Base-by-base conservation (phyloP, 1,140 invertebrate genomes). In the Bursaphelenchus mucronatus region DNA sequence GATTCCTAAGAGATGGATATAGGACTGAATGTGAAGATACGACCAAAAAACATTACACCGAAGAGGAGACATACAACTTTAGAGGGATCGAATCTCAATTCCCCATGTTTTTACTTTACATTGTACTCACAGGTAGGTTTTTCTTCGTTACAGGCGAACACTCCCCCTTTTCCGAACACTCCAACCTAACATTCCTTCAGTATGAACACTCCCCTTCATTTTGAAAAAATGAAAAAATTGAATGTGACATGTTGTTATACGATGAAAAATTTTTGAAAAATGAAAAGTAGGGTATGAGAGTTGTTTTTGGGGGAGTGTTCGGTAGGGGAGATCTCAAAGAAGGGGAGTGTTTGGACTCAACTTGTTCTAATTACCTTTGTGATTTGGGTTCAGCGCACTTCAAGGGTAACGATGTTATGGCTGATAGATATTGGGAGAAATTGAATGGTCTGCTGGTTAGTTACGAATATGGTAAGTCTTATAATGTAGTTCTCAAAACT, bases 21-120 rank as follows among this genome's bases (percentile, higher is more conserved):
- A 90, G 91, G 73, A 91, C 90, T 66, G 88, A 88, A 13, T 70
- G 94, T 10, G 95, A 98, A 84, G 89, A 94, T 49, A 67, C 66
- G 17, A 73, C 74, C 9, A 56, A 64, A 40, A 40, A 21, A 45
- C 73, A 71, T 58, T 81, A 79, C 49, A 57, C 70, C 15, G 72
- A 75, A 51, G 70, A 81, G 45, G 78, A 80, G 55, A 82, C 83
- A 40, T 80, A 96, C 86, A 88, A 93, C 76, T 99, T 96, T 84
- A 92, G 97, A 81, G 89, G 90, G 19, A 88, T 97, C 49, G 95
- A 99, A 84, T 92, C 90, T 78, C 93, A 98, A 84, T 98, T 95
- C 93, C 95, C 95, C 0, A 81, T 98, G 11, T 97, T 97, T 84
- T 94, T 89, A 78, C 88, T 92, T 21, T 90, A 90, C 80, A 90